Evolutionary conservation across 2,888 invertebrate species (phyloP), one percentile per base, ranked within the genome.

Genomic region (Asteroscopus sphinx): DNA sequence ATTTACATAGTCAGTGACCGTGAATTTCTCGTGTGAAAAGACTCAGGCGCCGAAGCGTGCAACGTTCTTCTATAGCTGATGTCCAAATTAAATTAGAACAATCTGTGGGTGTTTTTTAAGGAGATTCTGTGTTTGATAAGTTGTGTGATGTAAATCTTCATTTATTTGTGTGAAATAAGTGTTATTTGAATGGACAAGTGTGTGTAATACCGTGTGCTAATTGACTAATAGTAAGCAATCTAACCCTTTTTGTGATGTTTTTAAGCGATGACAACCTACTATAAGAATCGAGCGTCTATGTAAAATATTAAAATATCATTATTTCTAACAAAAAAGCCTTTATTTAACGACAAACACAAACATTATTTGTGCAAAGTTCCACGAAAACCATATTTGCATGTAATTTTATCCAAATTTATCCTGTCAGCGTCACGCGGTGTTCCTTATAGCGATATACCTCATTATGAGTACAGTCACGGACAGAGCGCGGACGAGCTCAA

Each of bases 1-100:
- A 93, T 93, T 92, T 92, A 90, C 93, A 91, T 92, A 91, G 86
- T 73, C 93, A 93, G 81, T 84, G 90, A 91, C 91, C 93, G 93
- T 93, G 90, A 89, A 88, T 89, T 87, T 93, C 93, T 93, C 93
- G 90, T 93, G 93, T 92, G 93, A 94, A 93, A 82, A 80, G 74
- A 75, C 73, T 72, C 59, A 68, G 44, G 81, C 82, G 79, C 64
- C 87, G 85, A 82, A 88, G 82, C 90, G 90, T 88, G 78, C 81
- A 81, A 65, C 60, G 76, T 77, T 77, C 81, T 81, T 79, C 83
- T 75, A 82, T 83, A 77, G 81, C 80, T 79, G 78, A 77, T 81
- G 78, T 78, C 89, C 82, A 90, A 92, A 92, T 92, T 90, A 82
- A 89, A 90, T 92, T 90, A 89, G 85, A 86, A 81, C 83, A 74